Evolutionary conservation across 2,797 vertebrate species (phyloP).

Genomic region (Sebastes vulpes): DNA sequence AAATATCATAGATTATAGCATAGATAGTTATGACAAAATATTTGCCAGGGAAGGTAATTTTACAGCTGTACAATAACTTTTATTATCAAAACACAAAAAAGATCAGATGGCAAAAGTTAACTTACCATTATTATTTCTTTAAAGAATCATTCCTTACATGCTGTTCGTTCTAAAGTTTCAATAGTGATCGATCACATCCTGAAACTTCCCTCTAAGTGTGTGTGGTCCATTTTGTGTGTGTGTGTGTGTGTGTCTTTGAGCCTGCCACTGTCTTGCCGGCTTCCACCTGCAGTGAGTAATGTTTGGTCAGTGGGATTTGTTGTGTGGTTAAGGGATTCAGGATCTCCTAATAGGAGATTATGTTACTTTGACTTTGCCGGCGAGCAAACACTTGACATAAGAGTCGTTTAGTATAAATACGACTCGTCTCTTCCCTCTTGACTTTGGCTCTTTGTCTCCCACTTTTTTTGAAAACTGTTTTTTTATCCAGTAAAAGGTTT

Average conservation of each 20-base stretch:
- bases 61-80: background rate
- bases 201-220: conserved; percentile 62
- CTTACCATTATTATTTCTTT: background rate
- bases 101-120: no score
- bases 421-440: conserved; percentile 26
- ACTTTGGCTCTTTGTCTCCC: conserved; percentile 14
- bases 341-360: conserved; percentile 39
- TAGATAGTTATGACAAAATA: background rate
- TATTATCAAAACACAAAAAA: background rate
- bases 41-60: background rate
- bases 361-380: conserved; percentile 34
- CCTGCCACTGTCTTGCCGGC: conserved; percentile 33
- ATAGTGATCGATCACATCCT: conserved; percentile 10
- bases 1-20: background rate
- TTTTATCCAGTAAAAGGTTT: conserved; percentile 3
- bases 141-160: background rate
- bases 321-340: conserved; percentile 38
- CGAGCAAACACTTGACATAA: conserved; percentile 48
- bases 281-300: conserved; percentile 53
- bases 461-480: background rate
- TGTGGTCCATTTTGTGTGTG: conserved; percentile 32
- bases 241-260: conserved; percentile 17
- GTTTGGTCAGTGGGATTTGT: conserved; percentile 77
- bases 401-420: conserved; percentile 16
- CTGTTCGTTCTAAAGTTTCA: background rate